Conservation (phyloP, 2,888 invertebrate genomes). For the Eremobia ochroleuca region DNA sequence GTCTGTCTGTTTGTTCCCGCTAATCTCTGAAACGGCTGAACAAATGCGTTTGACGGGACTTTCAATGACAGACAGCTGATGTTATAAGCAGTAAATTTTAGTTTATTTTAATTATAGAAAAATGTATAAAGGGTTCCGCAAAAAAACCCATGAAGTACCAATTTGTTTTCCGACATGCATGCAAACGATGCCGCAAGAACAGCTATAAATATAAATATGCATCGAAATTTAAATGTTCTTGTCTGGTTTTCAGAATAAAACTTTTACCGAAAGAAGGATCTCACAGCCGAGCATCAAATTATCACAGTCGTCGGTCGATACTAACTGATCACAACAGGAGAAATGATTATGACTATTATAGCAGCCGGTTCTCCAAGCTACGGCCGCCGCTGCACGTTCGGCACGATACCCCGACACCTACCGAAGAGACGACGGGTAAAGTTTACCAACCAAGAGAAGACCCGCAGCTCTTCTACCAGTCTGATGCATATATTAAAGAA, state of each 20-base stretch:
- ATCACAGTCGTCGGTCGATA: conserved; percentile 72
- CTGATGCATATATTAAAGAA: conserved; percentile 86
- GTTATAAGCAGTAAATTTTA: neutral
- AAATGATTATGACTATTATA: conserved; percentile 85
- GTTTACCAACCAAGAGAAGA: conserved; percentile 85
- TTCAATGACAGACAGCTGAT: neutral
- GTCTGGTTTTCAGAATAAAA: conserved; percentile 75
- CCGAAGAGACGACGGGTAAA: conserved; percentile 76
- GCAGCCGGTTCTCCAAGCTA: conserved; percentile 79
- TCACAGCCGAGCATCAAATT: conserved; percentile 52
- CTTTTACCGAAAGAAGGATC: conserved; percentile 72
- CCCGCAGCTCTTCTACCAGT: conserved; percentile 86
- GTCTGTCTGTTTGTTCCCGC: neutral
- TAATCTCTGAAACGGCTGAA: neutral
- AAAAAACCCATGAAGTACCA: neutral
- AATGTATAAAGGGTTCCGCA: neutral
- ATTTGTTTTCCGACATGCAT: too few species aligned
- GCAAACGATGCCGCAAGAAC: neutral
- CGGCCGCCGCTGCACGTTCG: conserved; percentile 74
- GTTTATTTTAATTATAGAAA: neutral
- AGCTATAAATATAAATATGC: conserved; percentile 27
- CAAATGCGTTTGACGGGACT: neutral
- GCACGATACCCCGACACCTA: conserved; percentile 72
- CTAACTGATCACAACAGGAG: conserved; percentile 68
- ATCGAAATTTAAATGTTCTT: conserved; percentile 22